Evolutionary conservation across 2,888 invertebrate genomes (phyloP).

Genomic region (Didymodactylos carnosus): DNA sequence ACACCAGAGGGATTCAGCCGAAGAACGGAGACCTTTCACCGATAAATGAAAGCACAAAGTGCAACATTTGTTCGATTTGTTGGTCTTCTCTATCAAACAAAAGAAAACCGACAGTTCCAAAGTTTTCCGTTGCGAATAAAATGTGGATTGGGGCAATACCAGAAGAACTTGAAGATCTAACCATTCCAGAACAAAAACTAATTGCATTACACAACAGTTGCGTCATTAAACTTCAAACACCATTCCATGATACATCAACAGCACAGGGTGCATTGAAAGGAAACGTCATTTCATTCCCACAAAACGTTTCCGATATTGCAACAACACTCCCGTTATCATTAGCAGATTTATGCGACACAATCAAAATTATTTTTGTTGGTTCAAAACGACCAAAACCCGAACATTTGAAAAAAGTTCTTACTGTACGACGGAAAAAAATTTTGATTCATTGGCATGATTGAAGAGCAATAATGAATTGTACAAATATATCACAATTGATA

Average conservation of each 20-base stretch:
- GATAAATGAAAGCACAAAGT: too few species aligned
- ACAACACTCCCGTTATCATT: neutral
- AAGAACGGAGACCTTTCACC: too few species aligned
- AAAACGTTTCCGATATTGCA: neutral
- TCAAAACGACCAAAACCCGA: neutral
- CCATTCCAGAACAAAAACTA: neutral
- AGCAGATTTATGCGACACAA: neutral
- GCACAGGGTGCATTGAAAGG: neutral
- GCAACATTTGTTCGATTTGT: too few species aligned
- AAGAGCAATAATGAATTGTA: neutral
- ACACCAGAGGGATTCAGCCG: too few species aligned
- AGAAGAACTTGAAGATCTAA: neutral
- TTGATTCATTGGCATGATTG: neutral
- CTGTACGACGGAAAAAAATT: neutral
- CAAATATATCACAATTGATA: neutral
- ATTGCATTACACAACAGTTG: neutral
- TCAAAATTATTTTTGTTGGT: neutral
- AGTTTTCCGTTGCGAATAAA: neutral
- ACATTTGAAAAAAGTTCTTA: neutral
- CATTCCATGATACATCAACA: neutral
- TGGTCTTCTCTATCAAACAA: too few species aligned
- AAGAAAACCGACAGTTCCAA: too few species aligned
- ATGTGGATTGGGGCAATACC: neutral
- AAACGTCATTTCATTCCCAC: neutral
- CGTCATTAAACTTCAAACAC: neutral